Percentiles rank a stretch among this genome's conserved stretches.
Evolutionary conservation across 2,797 vertebrate species (phyloP).

Genomic region (Trachurus trachurus): DNA sequence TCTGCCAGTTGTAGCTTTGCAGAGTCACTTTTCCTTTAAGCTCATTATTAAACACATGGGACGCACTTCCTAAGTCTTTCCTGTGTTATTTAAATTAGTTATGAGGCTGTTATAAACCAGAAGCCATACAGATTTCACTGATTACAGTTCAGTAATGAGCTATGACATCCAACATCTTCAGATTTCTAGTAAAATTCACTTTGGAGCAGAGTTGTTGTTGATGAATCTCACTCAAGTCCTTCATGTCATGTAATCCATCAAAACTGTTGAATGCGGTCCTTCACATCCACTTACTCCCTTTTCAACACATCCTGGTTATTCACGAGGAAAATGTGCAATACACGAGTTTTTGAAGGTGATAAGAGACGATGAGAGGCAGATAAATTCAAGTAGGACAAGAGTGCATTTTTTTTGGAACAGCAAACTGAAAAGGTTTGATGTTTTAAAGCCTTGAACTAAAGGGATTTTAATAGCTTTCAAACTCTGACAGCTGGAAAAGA

Average conservation of each 20-base stretch:
- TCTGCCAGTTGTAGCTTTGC: neutral
- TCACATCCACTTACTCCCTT: neutral
- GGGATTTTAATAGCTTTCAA: neutral
- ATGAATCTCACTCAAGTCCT: neutral
- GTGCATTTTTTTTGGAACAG: neutral
- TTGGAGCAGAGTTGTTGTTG: neutral
- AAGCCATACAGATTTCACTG: neutral
- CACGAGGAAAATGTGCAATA: neutral
- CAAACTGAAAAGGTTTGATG: constrained; percentile 17
- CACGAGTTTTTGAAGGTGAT: neutral
- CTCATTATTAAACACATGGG: neutral
- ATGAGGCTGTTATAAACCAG: neutral
- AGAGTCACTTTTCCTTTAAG: neutral
- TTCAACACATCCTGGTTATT: neutral
- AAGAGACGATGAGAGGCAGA: constrained; percentile 1
- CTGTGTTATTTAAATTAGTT: neutral
- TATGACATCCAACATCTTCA: neutral
- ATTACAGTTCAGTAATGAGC: neutral
- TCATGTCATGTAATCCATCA: neutral
- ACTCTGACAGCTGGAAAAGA: neutral
- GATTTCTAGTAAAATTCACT: neutral
- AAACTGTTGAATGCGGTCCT: neutral
- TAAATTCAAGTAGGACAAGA: constrained; percentile 22
- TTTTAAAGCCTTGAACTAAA: constrained; percentile 22
- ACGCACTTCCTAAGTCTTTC: neutral